Evolutionary conservation across 2,888 invertebrate genomes (phyloP).

Genomic region (Folsomia manolachei): DNA sequence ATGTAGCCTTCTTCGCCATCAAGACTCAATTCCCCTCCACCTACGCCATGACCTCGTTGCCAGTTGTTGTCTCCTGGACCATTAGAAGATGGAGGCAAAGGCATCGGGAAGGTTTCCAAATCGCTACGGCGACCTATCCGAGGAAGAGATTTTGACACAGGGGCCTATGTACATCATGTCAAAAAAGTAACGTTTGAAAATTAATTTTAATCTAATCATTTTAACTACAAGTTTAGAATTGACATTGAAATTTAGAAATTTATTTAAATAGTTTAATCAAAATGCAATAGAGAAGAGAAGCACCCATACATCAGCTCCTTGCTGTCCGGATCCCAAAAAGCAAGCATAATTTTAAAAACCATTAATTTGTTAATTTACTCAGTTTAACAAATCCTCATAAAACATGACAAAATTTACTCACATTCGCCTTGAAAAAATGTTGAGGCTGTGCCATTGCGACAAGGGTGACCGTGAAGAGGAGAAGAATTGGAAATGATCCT

Average conservation of each 20-base stretch:
- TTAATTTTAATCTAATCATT: too few relatives aligned
- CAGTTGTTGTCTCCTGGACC: background rate
- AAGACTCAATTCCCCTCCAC: background rate
- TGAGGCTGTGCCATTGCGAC: constrained; percentile 29
- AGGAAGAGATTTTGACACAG: constrained; percentile 34
- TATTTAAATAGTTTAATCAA: too few relatives aligned
- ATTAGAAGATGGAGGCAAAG: background rate
- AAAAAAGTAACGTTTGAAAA: too few relatives aligned
- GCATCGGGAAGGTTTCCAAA: constrained; percentile 15
- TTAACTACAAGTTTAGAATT: too few relatives aligned
- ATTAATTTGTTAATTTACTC: background rate
- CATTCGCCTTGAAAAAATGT: constrained; percentile 31
- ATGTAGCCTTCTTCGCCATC: background rate
- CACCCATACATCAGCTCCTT: constrained; percentile 18
- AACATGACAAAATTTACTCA: constrained; percentile 12
- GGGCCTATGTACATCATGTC: too few relatives aligned
- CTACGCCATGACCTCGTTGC: background rate
- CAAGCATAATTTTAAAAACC: background rate
- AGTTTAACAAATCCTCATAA: too few relatives aligned
- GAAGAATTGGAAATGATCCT: constrained; percentile 7
- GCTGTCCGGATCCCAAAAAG: background rate
- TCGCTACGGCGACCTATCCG: constrained; percentile 35
- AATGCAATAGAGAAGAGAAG: too few relatives aligned
- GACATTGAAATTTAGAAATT: too few relatives aligned
- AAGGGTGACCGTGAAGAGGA: background rate